A percentile compares a stretch with the other conserved stretches of the same genome.
Evolutionary conservation across 1,140 invertebrate genomes (phyloP).

Genomic region (Anastrepha obliqua): DNA sequence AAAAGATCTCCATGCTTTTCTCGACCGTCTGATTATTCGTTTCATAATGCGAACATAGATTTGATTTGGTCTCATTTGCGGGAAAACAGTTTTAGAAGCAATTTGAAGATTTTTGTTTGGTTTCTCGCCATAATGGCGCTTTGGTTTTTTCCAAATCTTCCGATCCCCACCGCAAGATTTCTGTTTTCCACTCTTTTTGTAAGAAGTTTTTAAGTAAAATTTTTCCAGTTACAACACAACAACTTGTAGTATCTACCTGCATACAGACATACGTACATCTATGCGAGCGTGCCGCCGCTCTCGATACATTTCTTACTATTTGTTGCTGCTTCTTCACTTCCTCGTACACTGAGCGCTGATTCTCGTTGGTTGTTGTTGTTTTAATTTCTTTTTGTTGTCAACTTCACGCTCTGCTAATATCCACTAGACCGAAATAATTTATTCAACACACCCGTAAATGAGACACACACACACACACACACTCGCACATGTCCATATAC

Average conservation of each 20-base stretch:
- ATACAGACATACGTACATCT: background rate
- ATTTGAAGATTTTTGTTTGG: too few relatives aligned
- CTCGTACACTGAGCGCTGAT: background rate
- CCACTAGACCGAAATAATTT: conserved; percentile 74
- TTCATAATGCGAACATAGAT: too few relatives aligned
- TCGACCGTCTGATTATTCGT: too few relatives aligned
- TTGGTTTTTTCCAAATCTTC: too few relatives aligned
- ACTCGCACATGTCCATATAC: background rate
- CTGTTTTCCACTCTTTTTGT: background rate
- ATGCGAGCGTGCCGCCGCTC: background rate
- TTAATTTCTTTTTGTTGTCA: conserved; percentile 61
- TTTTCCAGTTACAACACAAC: too few relatives aligned
- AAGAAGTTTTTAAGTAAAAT: background rate
- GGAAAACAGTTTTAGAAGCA: too few relatives aligned
- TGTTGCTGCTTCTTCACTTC: conserved; percentile 28
- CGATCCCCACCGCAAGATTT: too few relatives aligned
- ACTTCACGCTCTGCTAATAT: conserved; percentile 74
- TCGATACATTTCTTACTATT: background rate
- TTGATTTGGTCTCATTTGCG: too few relatives aligned
- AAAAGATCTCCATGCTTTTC: too few relatives aligned
- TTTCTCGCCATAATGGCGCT: too few relatives aligned
- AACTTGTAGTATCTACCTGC: background rate
- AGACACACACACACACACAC: background rate
- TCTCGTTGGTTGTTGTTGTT: conserved; percentile 5
- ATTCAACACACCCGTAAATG: conserved; percentile 69